Base-by-base conservation (phyloP, 2,888 invertebrate genomes). In the Xestia c-nigrum region DNA sequence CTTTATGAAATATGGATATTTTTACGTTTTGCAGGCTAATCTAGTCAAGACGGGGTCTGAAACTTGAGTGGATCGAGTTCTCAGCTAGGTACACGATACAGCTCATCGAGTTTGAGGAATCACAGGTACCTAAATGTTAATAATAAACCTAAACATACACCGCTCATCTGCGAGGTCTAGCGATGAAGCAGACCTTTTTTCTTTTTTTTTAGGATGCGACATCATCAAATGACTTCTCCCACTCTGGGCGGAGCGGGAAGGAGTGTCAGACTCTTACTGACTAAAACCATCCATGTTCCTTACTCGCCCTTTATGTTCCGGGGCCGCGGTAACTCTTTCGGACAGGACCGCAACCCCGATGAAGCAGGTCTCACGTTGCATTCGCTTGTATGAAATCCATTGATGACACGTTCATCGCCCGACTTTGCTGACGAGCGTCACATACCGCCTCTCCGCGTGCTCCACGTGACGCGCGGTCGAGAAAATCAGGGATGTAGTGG, bases 11-110 rank as follows among this genome's bases (percentile, higher is more conserved):
- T 38, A 61, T 59, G 3, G 5, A 68, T 81, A 64, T 47, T 47
- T 74, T 81, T 67, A 46, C 5, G 47, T 79, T 50, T 85, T 86
- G n/a, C 86, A 86, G 86, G 65, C 14, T 50, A 70, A 71, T 52
- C 67, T 57, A 57, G 69, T 72, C 6, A 63, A 75, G 31, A 61
- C 61, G 40, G 76, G 71, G 7, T 63, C 63, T 59, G 72, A 66
- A 55, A 83, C 80, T 70, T 83, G 80, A 83, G 50, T 6, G 16
- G 55, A 47, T 31, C 12, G 24, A 52, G 5, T 46, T 14, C 21
- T 3, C 9, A 38, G 46, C 50, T 3, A 63, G 55, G 38, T 5
- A 52, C 9, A 68, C 19, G 10, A 72, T 6, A 7, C 38, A 40
- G 7, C 2, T 57, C 24, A 57, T 57, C 3, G 12, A n/a, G 47